Base-by-base conservation (phyloP, 2,888 invertebrate genomes). In the Amiota mariae region DNA sequence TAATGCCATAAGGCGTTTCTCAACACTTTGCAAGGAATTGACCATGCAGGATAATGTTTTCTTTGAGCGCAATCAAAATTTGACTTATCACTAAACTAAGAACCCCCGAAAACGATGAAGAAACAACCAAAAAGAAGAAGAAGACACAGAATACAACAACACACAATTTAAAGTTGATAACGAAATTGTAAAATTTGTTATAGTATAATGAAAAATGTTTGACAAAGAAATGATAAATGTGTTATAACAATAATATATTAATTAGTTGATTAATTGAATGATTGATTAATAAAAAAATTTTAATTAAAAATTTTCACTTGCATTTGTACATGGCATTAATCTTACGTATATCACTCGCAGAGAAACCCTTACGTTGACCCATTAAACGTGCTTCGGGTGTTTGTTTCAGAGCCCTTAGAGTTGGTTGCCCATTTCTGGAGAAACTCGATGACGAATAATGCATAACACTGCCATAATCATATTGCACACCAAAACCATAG, bases 391-490 rank as follows among this genome's bases (percentile, higher is more conserved):
- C 78, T 18, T 86, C 87, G 1, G 76, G 36, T 2, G 75, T 80
- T 46, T 57, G 57, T 12, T 72, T 79, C 92, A 92, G 93, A 0
- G 95, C 91, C 63, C 92, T 90, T 49, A 96, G 93, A 0, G 96
- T 96, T 9, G 93, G 92, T 82, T 91, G 90, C 0, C 93, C 92
- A 87, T 95, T 95, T 71, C 86, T 91, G 0, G 94, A 93, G 89
- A 96, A 96, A 9, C 95, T 94, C 24, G 92, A 93, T 59, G 92
- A 91, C 0, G 95, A 95, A 88, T 96, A 96, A 85, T 96, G 96
- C 95, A 96, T 95, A 0, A 96, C 94, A 78, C 95, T 95, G 78
- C 92, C 92, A 88, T 94, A 95, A 88, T 96, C 95, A 82, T 96
- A 96, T 0, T 91, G 89, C 0, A 95, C 92, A 0, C 94, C 94